Conservation (phyloP, 1,140 invertebrate species). For the Drosophila parabipectinata region DNA sequence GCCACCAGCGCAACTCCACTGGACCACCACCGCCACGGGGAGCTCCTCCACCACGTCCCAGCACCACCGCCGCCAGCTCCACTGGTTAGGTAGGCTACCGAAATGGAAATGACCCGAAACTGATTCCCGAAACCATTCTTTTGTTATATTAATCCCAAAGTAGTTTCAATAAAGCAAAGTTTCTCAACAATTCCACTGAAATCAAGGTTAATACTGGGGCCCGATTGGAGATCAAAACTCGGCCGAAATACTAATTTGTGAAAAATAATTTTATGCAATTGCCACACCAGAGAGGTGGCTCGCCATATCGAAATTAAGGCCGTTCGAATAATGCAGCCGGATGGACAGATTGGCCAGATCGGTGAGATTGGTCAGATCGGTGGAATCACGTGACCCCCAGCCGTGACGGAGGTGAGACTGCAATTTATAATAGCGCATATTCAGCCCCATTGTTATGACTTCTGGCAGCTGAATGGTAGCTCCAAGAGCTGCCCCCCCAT, state of each 20-base stretch:
- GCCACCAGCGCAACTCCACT: slow-evolving; percentile 39
- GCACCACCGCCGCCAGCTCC: slow-evolving; percentile 39
- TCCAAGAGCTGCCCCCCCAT: slow-evolving; percentile 16
- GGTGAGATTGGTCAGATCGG: background rate
- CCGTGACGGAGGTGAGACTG: slow-evolving; percentile 24
- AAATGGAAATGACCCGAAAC: background rate
- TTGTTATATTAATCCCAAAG: background rate
- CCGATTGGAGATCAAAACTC: no score
- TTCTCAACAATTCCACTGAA: background rate
- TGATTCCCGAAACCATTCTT: background rate
- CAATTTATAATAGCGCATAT: slow-evolving; percentile 24
- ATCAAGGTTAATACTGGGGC: no score
- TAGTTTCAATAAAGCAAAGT: background rate
- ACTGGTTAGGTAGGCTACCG: slow-evolving; percentile 19
- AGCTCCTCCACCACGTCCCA: slow-evolving; percentile 38
- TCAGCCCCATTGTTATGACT: slow-evolving; percentile 12
- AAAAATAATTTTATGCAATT: background rate
- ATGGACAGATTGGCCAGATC: background rate
- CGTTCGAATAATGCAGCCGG: slow-evolving; percentile 15
- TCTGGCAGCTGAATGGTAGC: slow-evolving; percentile 25
- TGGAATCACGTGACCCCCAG: slow-evolving; percentile 1
- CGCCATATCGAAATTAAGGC: slow-evolving; percentile 17
- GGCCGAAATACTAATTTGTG: no score
- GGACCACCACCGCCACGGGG: slow-evolving; percentile 23
- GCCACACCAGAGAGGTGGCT: background rate